These are phyloP conservation scores for Sinocyclocheilus anshuiensis DNA, from an alignment of 2,113 vertebrate genomes.

Conservation along the genomic window DNA sequence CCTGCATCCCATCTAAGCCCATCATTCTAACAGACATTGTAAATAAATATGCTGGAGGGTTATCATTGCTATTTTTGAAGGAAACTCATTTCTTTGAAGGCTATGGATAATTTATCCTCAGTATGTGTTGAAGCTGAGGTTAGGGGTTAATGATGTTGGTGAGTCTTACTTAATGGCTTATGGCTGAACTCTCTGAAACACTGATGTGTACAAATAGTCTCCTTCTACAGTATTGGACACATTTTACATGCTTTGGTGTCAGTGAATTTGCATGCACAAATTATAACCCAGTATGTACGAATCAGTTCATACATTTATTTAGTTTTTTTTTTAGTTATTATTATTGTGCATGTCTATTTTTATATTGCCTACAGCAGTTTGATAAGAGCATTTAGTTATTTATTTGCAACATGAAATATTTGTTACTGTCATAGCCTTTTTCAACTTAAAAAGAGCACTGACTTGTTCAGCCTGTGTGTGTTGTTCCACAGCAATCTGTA, in stretches of 20 bases:
- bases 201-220: neutral
- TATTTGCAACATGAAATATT: neutral
- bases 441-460: neutral
- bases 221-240: neutral
- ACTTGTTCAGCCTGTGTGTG: neutral
- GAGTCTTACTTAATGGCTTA: slow-evolving; percentile 27
- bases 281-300: neutral
- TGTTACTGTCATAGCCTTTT: neutral
- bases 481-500: neutral
- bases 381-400: neutral
- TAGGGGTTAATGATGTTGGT: slow-evolving; percentile 47
- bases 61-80: slow-evolving; percentile 54
- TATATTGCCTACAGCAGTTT: neutral
- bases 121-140: slow-evolving; percentile 36
- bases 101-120: slow-evolving; percentile 43
- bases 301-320: neutral
- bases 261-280: neutral
- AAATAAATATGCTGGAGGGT: slow-evolving; percentile 29
- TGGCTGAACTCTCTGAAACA: slow-evolving; percentile 22
- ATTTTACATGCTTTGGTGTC: neutral
- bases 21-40: neutral
- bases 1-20: neutral
- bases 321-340: neutral
- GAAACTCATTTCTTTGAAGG: slow-evolving; percentile 18
- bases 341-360: neutral